These are phyloP conservation scores for Drosophila leonis DNA, from an alignment of 2,888 invertebrate genomes.

Conservation along the genomic window DNA sequence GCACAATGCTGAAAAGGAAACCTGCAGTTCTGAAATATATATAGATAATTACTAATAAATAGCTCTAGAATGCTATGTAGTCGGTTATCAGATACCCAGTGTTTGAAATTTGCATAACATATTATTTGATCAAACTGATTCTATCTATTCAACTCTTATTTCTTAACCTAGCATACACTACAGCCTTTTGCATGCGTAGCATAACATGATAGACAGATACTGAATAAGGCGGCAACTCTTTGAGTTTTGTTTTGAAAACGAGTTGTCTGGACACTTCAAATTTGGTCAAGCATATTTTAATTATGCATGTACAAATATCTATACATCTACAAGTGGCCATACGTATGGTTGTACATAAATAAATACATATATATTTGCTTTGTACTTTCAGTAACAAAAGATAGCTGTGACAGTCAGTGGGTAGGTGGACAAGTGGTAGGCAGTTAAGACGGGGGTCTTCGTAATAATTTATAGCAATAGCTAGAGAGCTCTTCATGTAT, in stretches of 20 bases:
- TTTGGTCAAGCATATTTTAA: constrained; percentile 73
- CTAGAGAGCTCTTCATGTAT: constrained; percentile 55
- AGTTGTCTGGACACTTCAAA: constrained; percentile 64
- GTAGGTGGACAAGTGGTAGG: constrained; percentile 72
- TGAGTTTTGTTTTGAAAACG: constrained; percentile 68
- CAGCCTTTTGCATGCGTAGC: background rate
- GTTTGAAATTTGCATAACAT: background rate
- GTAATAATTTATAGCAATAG: constrained; percentile 61
- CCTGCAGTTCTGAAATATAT: constrained; percentile 44
- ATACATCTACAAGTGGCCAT: constrained; percentile 12
- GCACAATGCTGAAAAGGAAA: constrained; percentile 49
- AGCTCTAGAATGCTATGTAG: background rate
- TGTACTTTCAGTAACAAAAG: constrained; percentile 40
- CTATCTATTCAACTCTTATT: background rate
- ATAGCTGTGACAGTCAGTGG: constrained; percentile 52
- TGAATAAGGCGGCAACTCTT: constrained; percentile 58
- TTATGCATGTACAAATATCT: constrained; percentile 41
- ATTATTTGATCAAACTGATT: background rate
- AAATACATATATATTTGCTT: constrained; percentile 22
- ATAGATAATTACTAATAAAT: constrained; percentile 51
- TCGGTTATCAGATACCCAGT: constrained; percentile 26
- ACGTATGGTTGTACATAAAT: background rate
- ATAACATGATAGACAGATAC: constrained; percentile 27
- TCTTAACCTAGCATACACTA: constrained; percentile 7
- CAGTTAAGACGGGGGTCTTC: constrained; percentile 42